Percentiles rank a stretch among this genome's conserved stretches.
Evolutionary conservation across 2,113 vertebrate species (phyloP).

Genomic region (Halcyon malimbica): DNA sequence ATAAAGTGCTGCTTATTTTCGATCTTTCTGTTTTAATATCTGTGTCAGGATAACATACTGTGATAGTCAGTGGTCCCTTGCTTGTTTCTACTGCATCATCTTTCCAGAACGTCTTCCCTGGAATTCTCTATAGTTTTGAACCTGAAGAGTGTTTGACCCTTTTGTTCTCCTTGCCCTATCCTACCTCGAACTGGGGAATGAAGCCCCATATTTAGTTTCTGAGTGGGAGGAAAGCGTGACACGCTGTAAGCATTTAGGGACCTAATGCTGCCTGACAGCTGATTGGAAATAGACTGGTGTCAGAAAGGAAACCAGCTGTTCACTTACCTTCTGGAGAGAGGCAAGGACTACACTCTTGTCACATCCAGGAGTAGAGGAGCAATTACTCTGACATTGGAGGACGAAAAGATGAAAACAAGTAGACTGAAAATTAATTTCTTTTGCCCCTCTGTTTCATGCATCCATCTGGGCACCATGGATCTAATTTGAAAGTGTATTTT

Average conservation of each 20-base stretch:
- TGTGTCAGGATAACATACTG: not conserved
- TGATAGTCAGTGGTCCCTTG: not conserved
- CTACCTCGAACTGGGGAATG: not conserved
- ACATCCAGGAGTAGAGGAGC: conserved; percentile 9
- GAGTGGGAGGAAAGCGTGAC: not conserved
- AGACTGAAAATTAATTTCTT: conserved; percentile 55
- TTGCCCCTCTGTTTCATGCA: not conserved
- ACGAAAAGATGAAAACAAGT: conserved; percentile 26
- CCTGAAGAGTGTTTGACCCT: not conserved
- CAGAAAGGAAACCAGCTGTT: conserved; percentile 39
- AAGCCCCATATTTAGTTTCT: not conserved
- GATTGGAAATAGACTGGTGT: conserved; percentile 26
- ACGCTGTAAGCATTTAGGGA: not conserved
- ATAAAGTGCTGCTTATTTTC: not conserved
- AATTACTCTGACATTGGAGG: conserved; percentile 32
- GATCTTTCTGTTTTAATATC: not conserved
- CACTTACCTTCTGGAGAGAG: conserved; percentile 1
- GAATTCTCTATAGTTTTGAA: not conserved
- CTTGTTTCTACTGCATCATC: not conserved
- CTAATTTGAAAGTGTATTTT: conserved; percentile 49
- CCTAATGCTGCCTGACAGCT: conserved; percentile 33
- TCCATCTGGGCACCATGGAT: conserved; percentile 1
- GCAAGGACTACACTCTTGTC: not conserved
- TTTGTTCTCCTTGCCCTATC: not conserved
- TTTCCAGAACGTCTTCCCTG: not conserved